Conservation (phyloP, 2,888 invertebrate genomes). For the Dicyrtomina minuta region DNA sequence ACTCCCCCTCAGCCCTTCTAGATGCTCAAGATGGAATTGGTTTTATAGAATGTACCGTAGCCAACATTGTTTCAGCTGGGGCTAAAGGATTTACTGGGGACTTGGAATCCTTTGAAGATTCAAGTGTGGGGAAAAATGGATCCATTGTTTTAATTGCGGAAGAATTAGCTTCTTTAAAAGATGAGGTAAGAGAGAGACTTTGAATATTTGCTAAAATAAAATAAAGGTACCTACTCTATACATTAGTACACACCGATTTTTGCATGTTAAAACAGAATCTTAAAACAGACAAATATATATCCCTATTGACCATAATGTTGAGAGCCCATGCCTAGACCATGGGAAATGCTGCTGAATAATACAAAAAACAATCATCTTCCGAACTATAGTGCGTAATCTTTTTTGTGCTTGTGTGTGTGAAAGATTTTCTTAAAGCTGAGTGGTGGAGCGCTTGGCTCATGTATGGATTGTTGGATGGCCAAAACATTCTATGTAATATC, state of each 20-base stretch:
- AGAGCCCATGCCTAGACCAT: too few relatives aligned
- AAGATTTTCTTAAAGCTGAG: slow-evolving; percentile 4
- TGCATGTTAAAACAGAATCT: too few relatives aligned
- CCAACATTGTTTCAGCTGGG: slow-evolving; percentile 55
- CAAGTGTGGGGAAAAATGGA: slow-evolving; percentile 39
- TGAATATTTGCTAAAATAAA: slow-evolving; percentile 31
- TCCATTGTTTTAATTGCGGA: slow-evolving; percentile 51
- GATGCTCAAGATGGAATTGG: slow-evolving; percentile 61
- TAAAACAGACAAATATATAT: too few relatives aligned
- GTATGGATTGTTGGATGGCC: slow-evolving; percentile 47
- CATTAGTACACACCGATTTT: too few relatives aligned
- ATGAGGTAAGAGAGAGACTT: slow-evolving; percentile 47
- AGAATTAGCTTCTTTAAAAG: slow-evolving; percentile 51
- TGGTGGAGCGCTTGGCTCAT: slow-evolving; percentile 40
- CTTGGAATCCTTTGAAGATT: slow-evolving; percentile 32
- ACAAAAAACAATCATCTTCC: too few relatives aligned
- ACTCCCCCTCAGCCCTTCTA: slow-evolving; percentile 54
- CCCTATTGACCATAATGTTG: too few relatives aligned
- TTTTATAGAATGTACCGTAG: slow-evolving; percentile 57
- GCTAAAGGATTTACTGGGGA: slow-evolving; percentile 37
- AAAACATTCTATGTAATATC: slow-evolving; percentile 53
- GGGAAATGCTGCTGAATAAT: too few relatives aligned
- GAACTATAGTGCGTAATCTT: too few relatives aligned
- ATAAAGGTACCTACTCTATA: not conserved
- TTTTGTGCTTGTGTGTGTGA: too few relatives aligned